Conservation (phyloP, 2,888 invertebrate species). For the Drosophila meridionalis region DNA sequence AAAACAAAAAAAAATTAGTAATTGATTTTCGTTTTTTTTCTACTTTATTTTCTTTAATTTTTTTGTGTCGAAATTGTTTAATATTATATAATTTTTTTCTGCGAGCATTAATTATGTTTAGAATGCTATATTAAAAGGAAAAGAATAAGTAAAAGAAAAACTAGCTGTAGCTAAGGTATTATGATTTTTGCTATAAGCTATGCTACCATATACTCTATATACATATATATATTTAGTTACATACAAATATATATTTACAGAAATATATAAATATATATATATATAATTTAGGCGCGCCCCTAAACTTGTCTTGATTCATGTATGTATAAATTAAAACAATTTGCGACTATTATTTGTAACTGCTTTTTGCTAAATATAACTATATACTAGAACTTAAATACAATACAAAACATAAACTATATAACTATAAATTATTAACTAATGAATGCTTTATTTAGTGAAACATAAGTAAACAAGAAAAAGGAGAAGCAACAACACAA, state of each 20-base stretch:
- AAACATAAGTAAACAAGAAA: conserved; percentile 44
- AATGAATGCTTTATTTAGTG: conserved; percentile 75
- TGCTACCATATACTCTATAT: conserved; percentile 49
- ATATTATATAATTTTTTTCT: conserved; percentile 50
- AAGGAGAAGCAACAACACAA: conserved; percentile 21
- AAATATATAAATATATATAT: conserved; percentile 19
- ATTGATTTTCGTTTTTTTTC: conserved; percentile 39
- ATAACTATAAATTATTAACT: conserved; percentile 45
- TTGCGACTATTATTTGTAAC: conserved; percentile 67
- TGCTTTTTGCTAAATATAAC: conserved; percentile 54
- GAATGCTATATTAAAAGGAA: conserved; percentile 17
- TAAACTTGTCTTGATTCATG: conserved; percentile 54
- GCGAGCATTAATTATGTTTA: conserved; percentile 43
- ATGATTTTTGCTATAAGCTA: conserved; percentile 77
- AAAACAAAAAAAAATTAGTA: conserved; percentile 24
- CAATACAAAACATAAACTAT: conserved; percentile 21
- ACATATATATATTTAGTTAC: conserved; percentile 6
- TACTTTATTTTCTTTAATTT: conserved; percentile 32
- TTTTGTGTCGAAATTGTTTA: conserved; percentile 65
- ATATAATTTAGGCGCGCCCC: conserved; percentile 48
- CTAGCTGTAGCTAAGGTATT: conserved; percentile 71
- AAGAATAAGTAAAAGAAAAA: not conserved
- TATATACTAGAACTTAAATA: conserved; percentile 11
- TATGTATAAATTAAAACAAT: conserved; percentile 70
- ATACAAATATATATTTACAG: conserved; percentile 29